These are phyloP conservation scores for Acestrorhynchus altus DNA, from an alignment of 2,797 vertebrate species.

Conservation along the genomic window DNA sequence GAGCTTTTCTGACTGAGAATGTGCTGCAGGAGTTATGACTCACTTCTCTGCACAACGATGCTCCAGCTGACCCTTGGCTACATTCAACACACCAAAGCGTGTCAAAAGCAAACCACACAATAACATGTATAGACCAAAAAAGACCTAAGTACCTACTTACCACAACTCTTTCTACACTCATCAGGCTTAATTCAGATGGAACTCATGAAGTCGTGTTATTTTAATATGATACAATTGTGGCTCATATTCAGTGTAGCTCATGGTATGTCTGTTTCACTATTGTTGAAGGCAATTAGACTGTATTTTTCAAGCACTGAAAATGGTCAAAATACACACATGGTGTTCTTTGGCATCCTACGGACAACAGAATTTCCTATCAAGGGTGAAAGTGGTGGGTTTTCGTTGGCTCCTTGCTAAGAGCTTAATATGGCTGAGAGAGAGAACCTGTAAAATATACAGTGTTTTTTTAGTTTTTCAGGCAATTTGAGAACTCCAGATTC, in stretches of 20 bases:
- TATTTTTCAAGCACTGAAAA: neutral
- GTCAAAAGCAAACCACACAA: constrained; percentile 41
- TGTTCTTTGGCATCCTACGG: constrained; percentile 13
- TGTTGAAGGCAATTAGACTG: neutral
- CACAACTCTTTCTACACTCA: constrained; percentile 21
- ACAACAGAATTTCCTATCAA: constrained; percentile 13
- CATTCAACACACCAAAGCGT: constrained; percentile 42
- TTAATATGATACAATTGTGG: neutral
- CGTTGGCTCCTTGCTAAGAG: constrained; percentile 24
- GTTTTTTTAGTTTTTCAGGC: too few relatives aligned
- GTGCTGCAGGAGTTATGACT: constrained; percentile 43
- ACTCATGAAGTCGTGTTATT: neutral
- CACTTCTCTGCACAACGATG: constrained; percentile 27
- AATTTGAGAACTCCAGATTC: too few relatives aligned
- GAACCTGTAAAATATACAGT: neutral
- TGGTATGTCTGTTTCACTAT: neutral
- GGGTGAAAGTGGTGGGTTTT: neutral
- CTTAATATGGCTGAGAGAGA: neutral
- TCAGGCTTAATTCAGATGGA: constrained; percentile 22
- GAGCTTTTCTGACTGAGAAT: constrained; percentile 34
- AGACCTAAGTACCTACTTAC: constrained; percentile 27
- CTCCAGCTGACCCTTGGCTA: constrained; percentile 39
- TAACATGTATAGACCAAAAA: constrained; percentile 23
- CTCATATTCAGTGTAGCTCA: neutral
- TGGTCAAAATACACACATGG: constrained; percentile 11